A percentile compares a stretch with the other conserved stretches of the same genome.
Conservation (phyloP, 2,888 invertebrate species). For the Mimas tiliae region DNA sequence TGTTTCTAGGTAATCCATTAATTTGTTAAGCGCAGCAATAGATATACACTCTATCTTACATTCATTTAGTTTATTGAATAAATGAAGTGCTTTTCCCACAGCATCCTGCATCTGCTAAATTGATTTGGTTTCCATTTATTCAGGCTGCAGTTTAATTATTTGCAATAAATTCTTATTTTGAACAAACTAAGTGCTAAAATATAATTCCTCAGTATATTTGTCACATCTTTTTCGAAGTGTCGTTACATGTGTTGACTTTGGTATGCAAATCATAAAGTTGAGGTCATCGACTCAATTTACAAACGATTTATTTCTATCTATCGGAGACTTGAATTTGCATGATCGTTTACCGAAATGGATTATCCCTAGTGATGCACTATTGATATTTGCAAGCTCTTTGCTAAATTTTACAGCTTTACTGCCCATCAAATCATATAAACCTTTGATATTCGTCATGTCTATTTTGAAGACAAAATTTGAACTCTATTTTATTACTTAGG, state of each 20-base stretch:
- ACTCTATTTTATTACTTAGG: background rate
- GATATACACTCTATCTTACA: conserved; percentile 16
- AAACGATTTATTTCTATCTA: conserved; percentile 62
- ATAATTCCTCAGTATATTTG: conserved; percentile 3
- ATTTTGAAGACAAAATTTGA: conserved; percentile 10
- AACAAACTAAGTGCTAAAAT: background rate
- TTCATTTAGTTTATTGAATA: background rate
- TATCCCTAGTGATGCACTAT: conserved; percentile 68
- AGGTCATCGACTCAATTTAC: conserved; percentile 56
- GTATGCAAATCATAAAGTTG: conserved; percentile 41
- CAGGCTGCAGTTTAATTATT: background rate
- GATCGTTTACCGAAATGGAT: conserved; percentile 62
- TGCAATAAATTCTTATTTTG: background rate
- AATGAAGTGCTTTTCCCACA: conserved; percentile 1
- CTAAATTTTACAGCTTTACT: conserved; percentile 63
- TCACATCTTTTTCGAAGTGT: conserved; percentile 38
- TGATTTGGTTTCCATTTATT: conserved; percentile 4
- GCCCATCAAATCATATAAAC: conserved; percentile 48
- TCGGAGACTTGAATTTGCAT: conserved; percentile 65
- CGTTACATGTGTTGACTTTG: conserved; percentile 43
- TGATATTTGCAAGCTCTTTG: conserved; percentile 61
- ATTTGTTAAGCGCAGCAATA: conserved; percentile 30
- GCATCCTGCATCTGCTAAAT: background rate
- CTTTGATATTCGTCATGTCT: conserved; percentile 41
- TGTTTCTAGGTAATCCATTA: conserved; percentile 34